Evolutionary conservation across 2,888 invertebrate genomes (phyloP), one percentile per base, ranked within the genome.

Genomic region (Tipula unca): DNA sequence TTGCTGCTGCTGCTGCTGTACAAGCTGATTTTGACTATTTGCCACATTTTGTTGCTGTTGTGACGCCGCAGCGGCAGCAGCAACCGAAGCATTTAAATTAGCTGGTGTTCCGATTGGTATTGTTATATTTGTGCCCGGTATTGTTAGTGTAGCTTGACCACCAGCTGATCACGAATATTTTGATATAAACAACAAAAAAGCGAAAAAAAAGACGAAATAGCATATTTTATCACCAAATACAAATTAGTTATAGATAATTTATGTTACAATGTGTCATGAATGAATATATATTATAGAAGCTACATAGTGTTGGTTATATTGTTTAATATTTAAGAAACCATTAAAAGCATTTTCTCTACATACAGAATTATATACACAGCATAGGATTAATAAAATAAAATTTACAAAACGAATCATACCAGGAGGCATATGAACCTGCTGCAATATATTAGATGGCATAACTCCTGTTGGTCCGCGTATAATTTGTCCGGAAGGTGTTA

Each of bases 401-500:
- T 1, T 35, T 29, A 84, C n/a, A 84, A 48, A n/a, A 25, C 48
- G 17, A 69, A 42, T 87, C 86, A 87, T 89, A 92, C 92, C 92
- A 88, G 93, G 92, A 1, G 94, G 94, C 87, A 96, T 90, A 89
- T 96, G 96, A 88, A 96, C 94, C 0, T 93, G 93, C 88, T 93
- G 93, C 25, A 96, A 91, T 87, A 95, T 93, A 84, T 94, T 95
- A 0, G 95, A 93, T 0, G 94, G 92, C 83, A 95, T 93, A 13
- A 93, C 88, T 5, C 88, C 87, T 42, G 93, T 93, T 0, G 96
- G 95, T 0, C 94, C 93, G 84, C 97, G 91, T 14, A 97, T 94
- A n/a, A 97, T 93, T 89, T 96, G 96, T 0, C 96, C 95, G 86
- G 89, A 90, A 1, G 92, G 92, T 5, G 91, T 91, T 14, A 92